Percentiles rank a stretch among this genome's conserved stretches.
These are phyloP conservation scores for Trilocha varians DNA, from an alignment of 2,888 invertebrate genomes.

Conservation along the genomic window DNA sequence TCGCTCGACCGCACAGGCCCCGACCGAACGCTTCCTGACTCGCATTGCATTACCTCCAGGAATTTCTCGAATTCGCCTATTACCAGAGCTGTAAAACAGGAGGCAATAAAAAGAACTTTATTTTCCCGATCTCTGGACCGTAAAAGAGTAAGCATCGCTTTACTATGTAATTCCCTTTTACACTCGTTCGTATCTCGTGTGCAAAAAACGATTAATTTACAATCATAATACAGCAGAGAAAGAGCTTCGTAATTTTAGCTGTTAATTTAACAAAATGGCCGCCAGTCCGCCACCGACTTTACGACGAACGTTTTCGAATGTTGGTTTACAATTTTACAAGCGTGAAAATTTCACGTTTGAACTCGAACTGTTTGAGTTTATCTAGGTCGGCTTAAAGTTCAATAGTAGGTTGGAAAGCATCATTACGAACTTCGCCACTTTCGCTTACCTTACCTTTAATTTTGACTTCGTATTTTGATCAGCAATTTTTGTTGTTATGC, in stretches of 20 bases:
- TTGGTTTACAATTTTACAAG: background rate
- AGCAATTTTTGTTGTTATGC: no score
- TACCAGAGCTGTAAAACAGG: slow-evolving; percentile 46
- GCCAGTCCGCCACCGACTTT: background rate
- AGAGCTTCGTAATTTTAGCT: slow-evolving; percentile 39
- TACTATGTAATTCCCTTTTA: slow-evolving; percentile 54
- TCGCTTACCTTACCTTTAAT: background rate
- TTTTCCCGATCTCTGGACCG: slow-evolving; percentile 48
- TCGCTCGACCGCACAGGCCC: background rate
- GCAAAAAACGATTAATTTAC: slow-evolving; percentile 29
- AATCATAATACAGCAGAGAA: slow-evolving; percentile 1
- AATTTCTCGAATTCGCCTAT: slow-evolving; percentile 42
- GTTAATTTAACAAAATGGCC: slow-evolving; percentile 18
- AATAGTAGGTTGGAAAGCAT: slow-evolving; percentile 11
- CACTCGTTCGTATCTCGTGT: slow-evolving; percentile 34
- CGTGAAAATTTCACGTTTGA: background rate
- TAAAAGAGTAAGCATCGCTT: slow-evolving; percentile 54
- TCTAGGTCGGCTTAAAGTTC: background rate
- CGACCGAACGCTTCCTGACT: slow-evolving; percentile 1
- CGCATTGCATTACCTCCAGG: slow-evolving; percentile 6
- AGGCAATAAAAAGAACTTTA: slow-evolving; percentile 58
- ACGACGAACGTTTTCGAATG: background rate
- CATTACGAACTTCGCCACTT: slow-evolving; percentile 9
- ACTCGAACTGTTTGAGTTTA: background rate
- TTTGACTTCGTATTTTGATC: slow-evolving; percentile 1